These are phyloP conservation scores for Stichodactyla mertensii DNA, from an alignment of 64 coral and sea anemone species.

Conservation along the genomic window DNA sequence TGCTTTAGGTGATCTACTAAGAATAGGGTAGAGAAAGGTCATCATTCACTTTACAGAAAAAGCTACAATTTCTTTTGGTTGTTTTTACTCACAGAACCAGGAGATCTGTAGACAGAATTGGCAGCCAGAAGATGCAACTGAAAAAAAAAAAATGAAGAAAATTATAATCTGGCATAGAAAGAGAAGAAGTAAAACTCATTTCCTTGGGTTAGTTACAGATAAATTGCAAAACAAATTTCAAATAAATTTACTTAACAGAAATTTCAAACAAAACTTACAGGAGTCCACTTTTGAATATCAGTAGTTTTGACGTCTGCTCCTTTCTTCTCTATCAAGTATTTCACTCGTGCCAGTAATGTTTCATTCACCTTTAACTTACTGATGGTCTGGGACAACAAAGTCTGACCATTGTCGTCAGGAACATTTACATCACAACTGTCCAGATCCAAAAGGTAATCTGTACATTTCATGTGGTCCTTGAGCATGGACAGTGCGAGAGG, in stretches of 20 bases:
- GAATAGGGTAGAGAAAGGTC: no score
- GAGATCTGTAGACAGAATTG: conserved; percentile 52
- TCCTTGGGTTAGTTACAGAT: no score
- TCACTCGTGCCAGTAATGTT: conserved; percentile 29
- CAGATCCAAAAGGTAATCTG: conserved; percentile 70
- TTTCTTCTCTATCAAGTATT: conserved; percentile 67
- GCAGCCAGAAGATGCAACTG: conserved; percentile 75
- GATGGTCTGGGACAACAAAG: conserved; percentile 69
- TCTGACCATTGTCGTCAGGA: conserved; percentile 69
- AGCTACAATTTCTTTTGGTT: background rate
- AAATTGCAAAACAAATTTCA: background rate
- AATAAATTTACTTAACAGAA: background rate
- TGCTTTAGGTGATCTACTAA: no score
- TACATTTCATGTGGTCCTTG: conserved; percentile 76
- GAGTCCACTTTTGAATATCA: conserved; percentile 75
- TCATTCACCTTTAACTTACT: conserved; percentile 21
- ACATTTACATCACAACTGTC: conserved; percentile 81
- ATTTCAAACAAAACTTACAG: conserved; percentile 24
- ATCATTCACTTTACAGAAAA: no score
- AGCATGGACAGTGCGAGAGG: conserved; percentile 71
- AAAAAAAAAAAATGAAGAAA: background rate
- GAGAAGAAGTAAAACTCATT: no score
- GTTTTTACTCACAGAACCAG: background rate
- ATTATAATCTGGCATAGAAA: background rate
- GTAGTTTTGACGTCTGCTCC: conserved; percentile 67